Percentiles rank a stretch among this genome's conserved stretches.
Evolutionary conservation across 1,140 invertebrate species (phyloP).

Genomic region (Laupala kohalensis): DNA sequence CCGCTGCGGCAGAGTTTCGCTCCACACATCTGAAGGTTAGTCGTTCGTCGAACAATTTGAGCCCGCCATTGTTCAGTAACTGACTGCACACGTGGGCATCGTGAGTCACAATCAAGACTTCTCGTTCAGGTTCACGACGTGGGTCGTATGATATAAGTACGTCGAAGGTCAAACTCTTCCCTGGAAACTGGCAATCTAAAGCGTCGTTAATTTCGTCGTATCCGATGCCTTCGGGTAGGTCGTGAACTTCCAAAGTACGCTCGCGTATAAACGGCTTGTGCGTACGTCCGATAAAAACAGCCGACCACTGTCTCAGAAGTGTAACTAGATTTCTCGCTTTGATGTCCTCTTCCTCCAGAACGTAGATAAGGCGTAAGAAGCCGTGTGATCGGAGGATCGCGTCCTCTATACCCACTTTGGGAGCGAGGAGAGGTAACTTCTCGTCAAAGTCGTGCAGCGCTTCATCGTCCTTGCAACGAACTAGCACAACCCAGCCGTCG

Average conservation of each 20-base stretch:
- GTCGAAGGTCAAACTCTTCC: background rate
- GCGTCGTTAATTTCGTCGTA: background rate
- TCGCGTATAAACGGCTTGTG: background rate
- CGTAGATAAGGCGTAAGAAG: background rate
- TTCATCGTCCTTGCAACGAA: background rate
- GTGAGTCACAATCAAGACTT: background rate
- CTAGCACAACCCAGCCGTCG: background rate
- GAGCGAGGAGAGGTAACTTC: background rate
- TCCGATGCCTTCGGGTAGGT: background rate
- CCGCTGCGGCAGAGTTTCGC: no score
- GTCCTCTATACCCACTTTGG: background rate
- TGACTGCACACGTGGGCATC: background rate
- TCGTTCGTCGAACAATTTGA: background rate
- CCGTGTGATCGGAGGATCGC: background rate
- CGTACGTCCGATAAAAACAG: background rate
- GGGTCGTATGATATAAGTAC: background rate
- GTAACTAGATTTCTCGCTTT: background rate
- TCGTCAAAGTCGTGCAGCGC: background rate
- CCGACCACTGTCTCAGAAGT: background rate
- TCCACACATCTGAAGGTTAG: background rate
- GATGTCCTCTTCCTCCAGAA: background rate
- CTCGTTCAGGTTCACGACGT: background rate
- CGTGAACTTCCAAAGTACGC: background rate
- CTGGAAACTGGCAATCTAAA: background rate
- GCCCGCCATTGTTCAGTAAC: background rate